Conservation (phyloP, 2,888 invertebrate species). For the Liopterus haemorrhoidalis region DNA sequence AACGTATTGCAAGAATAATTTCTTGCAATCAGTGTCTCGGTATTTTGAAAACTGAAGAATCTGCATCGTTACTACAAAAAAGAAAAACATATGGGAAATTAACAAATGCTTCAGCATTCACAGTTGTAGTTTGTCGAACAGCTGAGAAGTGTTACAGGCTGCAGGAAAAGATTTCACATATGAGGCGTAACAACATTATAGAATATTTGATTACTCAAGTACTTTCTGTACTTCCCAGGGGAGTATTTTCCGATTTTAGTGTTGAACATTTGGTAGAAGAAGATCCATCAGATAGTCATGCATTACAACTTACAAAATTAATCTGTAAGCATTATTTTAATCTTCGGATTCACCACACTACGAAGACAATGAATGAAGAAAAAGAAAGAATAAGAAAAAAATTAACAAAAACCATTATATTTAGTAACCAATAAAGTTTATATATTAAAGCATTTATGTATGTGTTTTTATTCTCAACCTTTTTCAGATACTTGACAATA, state of each 20-base stretch:
- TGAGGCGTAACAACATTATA: not conserved
- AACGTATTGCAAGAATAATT: not conserved
- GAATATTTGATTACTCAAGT: not conserved
- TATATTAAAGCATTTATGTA: too few species aligned
- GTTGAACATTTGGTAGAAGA: constrained; percentile 1
- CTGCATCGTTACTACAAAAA: not conserved
- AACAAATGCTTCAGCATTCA: constrained; percentile 1
- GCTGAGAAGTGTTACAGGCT: constrained; percentile 2
- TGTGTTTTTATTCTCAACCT: too few species aligned
- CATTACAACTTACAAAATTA: not conserved
- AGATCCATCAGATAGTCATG: not conserved
- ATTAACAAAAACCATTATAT: constrained; percentile 2
- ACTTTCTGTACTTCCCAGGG: constrained; percentile 1
- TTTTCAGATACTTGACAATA: too few species aligned
- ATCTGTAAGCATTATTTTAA: constrained; percentile 1
- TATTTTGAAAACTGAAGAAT: not conserved
- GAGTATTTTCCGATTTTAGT: not conserved
- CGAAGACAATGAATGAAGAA: constrained; percentile 1
- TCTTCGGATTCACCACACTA: constrained; percentile 3
- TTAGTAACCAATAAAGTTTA: not conserved
- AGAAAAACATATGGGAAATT: constrained; percentile 6
- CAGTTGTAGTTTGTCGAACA: not conserved
- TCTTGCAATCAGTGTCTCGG: not conserved
- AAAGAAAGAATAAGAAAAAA: constrained; percentile 1
- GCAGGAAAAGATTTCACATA: not conserved